phyloP scores from a whole-genome alignment of 2,888 invertebrate genomes.

The Sinohyriopsis cumingii region DNA sequence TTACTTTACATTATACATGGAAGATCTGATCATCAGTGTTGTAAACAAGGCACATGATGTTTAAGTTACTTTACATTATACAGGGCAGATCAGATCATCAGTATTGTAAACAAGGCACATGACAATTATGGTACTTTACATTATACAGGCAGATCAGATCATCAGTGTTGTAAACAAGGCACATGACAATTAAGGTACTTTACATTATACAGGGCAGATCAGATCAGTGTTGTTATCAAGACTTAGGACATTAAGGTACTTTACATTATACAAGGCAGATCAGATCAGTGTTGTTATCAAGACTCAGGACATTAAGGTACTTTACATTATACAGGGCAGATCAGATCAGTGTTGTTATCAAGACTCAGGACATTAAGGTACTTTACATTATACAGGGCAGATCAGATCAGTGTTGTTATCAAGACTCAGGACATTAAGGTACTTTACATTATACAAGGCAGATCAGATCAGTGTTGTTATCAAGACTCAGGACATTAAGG shows the following conservation, averaged over 20 bases:
- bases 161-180: too few species aligned
- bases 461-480: too few species aligned
- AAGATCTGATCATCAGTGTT: too few species aligned
- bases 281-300: too few species aligned
- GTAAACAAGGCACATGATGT: constrained; percentile 90
- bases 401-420: too few species aligned
- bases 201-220: neutral
- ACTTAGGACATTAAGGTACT: constrained; percentile 89
- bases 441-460: constrained; percentile 4
- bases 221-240: too few species aligned
- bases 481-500: constrained; percentile 89
- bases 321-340: neutral
- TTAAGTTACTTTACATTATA: constrained; percentile 72
- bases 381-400: constrained; percentile 1
- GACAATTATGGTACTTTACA: constrained; percentile 81
- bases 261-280: neutral
- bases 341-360: too few species aligned
- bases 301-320: constrained; percentile 89
- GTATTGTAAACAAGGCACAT: constrained; percentile 74
- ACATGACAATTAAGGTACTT: constrained; percentile 86
- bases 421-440: constrained; percentile 89
- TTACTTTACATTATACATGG: constrained; percentile 42
- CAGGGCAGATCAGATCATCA: too few species aligned
- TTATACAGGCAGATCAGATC: neutral
- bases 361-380: constrained; percentile 89